phyloP scores from a whole-genome alignment of 2,113 vertebrate genomes.

The Hippotragus niger region DNA sequence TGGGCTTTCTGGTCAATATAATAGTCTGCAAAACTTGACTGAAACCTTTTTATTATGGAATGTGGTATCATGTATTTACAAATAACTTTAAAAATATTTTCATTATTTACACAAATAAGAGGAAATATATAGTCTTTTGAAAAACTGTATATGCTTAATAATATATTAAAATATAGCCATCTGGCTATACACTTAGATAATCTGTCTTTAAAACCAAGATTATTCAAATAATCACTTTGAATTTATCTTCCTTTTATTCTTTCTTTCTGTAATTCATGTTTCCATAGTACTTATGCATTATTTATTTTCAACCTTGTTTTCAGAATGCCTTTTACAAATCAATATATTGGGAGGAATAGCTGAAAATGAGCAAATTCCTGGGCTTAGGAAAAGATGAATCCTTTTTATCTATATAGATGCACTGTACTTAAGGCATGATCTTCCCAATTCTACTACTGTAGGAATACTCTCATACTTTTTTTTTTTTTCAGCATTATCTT shows the following conservation, averaged over 20 bases:
- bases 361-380: not conserved
- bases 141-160: not conserved
- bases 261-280: not conserved
- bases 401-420: not conserved
- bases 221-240: not conserved
- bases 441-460: not conserved
- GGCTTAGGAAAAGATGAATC: not conserved
- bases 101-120: not conserved
- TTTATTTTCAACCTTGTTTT: not conserved
- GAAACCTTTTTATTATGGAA: not conserved
- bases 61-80: not conserved
- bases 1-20: not conserved
- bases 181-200: not conserved
- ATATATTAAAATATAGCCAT: not conserved
- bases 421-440: not conserved
- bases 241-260: not conserved
- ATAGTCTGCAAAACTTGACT: not conserved
- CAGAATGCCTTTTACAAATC: not conserved
- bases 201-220: not conserved
- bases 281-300: not conserved
- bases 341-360: not conserved
- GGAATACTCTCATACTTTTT: not conserved
- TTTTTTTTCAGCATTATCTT: not conserved
- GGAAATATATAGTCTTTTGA: not conserved
- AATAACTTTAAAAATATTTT: not conserved